Percentiles rank a stretch among this genome's conserved stretches.
Conservation (phyloP, 2,888 invertebrate genomes). For the Aplocera efformata region DNA sequence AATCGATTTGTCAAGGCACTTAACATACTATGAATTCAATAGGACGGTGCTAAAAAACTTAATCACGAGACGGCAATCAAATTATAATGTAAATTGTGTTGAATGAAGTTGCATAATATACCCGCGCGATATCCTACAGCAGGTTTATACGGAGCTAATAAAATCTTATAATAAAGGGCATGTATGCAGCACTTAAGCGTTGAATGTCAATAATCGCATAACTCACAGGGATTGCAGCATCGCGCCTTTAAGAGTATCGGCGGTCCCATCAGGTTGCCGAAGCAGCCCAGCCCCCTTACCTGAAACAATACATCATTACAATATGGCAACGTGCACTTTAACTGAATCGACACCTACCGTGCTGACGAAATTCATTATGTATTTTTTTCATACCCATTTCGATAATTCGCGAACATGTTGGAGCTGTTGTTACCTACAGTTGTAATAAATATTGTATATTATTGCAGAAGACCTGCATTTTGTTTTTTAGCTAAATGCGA, state of each 20-base stretch:
- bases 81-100: too few species aligned
- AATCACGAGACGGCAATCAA: too few species aligned
- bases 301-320: slow-evolving; percentile 79
- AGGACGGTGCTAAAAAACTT: too few species aligned
- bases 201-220: slow-evolving; percentile 56
- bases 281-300: slow-evolving; percentile 68
- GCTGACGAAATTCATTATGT: slow-evolving; percentile 15
- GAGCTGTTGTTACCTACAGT: too few species aligned
- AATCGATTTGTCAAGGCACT: too few species aligned
- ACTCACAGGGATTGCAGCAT: slow-evolving; percentile 61
- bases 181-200: slow-evolving; percentile 22
- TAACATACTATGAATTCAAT: too few species aligned
- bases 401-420: too few species aligned
- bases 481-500: too few species aligned
- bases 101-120: too few species aligned
- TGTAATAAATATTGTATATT: too few species aligned
- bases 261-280: slow-evolving; percentile 53
- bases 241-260: slow-evolving; percentile 54
- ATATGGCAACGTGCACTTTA: slow-evolving; percentile 57
- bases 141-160: background rate
- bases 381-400: slow-evolving; percentile 3
- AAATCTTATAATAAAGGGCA: slow-evolving; percentile 33
- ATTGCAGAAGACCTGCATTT: too few species aligned
- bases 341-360: slow-evolving; percentile 51
- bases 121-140: too few species aligned